Evolutionary conservation across 2,797 vertebrate genomes (phyloP).

Genomic region (Rousettus madagascariensis): DNA sequence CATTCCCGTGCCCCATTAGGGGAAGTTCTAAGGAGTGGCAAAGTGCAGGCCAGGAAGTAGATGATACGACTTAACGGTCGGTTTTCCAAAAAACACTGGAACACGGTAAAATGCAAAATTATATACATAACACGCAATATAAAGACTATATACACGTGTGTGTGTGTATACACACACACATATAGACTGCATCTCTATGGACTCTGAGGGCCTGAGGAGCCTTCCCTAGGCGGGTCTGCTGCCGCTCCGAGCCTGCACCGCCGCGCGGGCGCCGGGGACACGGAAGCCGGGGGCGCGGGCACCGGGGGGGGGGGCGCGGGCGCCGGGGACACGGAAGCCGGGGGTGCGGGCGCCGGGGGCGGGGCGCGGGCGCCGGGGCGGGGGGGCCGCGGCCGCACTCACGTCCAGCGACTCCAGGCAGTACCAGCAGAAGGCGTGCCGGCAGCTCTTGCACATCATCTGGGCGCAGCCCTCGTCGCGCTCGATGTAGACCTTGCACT

Average conservation of each 20-base stretch:
- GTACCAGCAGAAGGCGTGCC: slow-evolving; percentile 99
- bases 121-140: not conserved
- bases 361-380: no score
- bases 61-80: not conserved
- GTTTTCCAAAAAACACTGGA: not conserved
- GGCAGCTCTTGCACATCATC: slow-evolving; percentile 99
- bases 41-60: not conserved
- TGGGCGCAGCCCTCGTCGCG: slow-evolving; percentile 98
- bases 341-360: no score
- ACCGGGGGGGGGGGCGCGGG: no score
- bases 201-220: no score
- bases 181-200: no score
- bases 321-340: no score
- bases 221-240: no score
- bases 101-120: not conserved
- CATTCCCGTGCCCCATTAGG: not conserved
- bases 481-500: slow-evolving; percentile 99
- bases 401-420: slow-evolving; percentile 98
- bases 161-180: no score
- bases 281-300: no score
- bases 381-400: slow-evolving; percentile 82
- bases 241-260: no score
- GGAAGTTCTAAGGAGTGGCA: not conserved
- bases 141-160: not conserved
- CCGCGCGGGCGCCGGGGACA: no score